Base-by-base conservation (phyloP, 2,113 vertebrate genomes). In the Engraulis encrasicolus region DNA sequence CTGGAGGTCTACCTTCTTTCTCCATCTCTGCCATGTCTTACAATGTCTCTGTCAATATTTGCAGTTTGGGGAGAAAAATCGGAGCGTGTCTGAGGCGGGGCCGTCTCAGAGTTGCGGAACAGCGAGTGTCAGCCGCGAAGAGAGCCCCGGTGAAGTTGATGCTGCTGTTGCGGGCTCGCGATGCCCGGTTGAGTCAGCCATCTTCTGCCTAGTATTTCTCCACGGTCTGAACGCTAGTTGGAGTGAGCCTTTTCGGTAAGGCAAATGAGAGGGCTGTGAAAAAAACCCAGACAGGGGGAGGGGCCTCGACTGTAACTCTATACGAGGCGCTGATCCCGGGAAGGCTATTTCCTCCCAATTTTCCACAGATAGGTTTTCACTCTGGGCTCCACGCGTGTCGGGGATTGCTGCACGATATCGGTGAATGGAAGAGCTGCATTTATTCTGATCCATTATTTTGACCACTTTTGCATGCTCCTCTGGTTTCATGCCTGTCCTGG, bases 11-110 rank as follows among this genome's bases (percentile, higher is more conserved):
- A 93, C 98, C 97, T 92, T 99, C 98, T 96, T 99, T 99, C 95
- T 99, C 98, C 96, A 96, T 98, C 95, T 99, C 97, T 97, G 98
- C 98, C 98, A 99, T 99, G 95, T 96, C 96, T 95, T 96, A 92
- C 93, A 91, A 91, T 90, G 92, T 92, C 93, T 95, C 91, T 94
- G 92, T 94, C 91, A 92, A 94, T 95, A 92, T 94, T 94, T 93
- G 92, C 66, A 58, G 78, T 48, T 78, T 37, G 89, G 19, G 83
- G 88, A 77, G n/a, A n/a, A n/a, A 82, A 86, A 74, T 58, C 12
- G 85, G 61, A 11, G 48, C n/a, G 80, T 82, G 74, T 85, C 83
- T 82, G 89, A 89, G 87, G 87, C 81, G 88, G 91, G 90, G 92
- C 92, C 81, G 94, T 92, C 91, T 94, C 92, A 96, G 94, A 95